Evolutionary conservation across 2,797 vertebrate species (phyloP).

Genomic region (Microhierax caerulescens): DNA sequence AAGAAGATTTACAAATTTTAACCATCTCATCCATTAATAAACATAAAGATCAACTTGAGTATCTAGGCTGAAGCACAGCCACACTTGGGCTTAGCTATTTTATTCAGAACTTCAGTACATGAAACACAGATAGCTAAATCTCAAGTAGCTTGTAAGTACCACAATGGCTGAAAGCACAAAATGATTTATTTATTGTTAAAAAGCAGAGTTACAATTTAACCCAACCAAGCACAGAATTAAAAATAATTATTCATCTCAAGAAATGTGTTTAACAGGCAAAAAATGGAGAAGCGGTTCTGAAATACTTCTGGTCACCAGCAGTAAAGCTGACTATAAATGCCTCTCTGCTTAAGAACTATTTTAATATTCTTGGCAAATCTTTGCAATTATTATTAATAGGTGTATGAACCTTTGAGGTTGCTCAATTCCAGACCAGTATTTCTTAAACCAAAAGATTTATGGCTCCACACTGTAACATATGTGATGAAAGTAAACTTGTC

Average conservation of each 20-base stretch:
- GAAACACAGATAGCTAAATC: background rate
- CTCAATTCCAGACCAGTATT: background rate
- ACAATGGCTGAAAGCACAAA: background rate
- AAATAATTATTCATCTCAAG: constrained; percentile 1
- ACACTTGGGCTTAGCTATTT: background rate
- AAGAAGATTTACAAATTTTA: constrained; percentile 29
- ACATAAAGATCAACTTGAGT: background rate
- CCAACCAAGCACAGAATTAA: background rate
- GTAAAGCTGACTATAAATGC: background rate
- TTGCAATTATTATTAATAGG: background rate
- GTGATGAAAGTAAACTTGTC: background rate
- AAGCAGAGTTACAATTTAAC: background rate
- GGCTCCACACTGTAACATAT: background rate
- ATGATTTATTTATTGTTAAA: background rate
- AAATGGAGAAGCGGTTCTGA: background rate
- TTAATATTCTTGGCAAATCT: background rate
- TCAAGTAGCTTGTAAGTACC: background rate
- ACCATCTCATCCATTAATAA: background rate
- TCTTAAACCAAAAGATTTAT: background rate
- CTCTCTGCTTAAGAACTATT: background rate
- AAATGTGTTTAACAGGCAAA: background rate
- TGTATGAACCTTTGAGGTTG: background rate
- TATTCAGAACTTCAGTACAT: background rate
- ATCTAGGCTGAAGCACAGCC: background rate
- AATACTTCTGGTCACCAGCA: background rate